phyloP scores from a whole-genome alignment of 2,888 invertebrate species.

The Synanthedon tipuliformis region DNA sequence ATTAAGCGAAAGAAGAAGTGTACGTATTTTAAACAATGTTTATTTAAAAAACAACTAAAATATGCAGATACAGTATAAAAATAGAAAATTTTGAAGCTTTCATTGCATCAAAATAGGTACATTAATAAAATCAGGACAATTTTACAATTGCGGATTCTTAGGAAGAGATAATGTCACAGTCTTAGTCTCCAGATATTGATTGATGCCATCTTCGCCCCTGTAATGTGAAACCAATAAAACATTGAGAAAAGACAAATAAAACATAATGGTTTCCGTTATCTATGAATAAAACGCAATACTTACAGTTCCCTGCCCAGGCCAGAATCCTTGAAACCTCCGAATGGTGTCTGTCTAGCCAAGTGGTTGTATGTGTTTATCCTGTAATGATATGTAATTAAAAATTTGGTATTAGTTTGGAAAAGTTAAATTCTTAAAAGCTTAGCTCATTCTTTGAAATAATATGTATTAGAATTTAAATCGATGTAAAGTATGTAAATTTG shows the following conservation, averaged over 20 bases:
- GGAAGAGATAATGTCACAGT: constrained; percentile 78
- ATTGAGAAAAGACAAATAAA: not conserved
- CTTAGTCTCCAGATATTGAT: constrained; percentile 83
- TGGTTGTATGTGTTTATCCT: constrained; percentile 83
- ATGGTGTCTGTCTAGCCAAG: constrained; percentile 81
- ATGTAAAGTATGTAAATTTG: too few species aligned
- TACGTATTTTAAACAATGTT: too few species aligned
- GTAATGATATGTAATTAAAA: constrained; percentile 11
- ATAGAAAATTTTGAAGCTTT: not conserved
- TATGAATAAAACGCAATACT: constrained; percentile 20
- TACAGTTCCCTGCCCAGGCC: constrained; percentile 85
- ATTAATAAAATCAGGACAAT: not conserved
- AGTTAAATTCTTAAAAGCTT: too few species aligned
- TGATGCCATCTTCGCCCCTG: constrained; percentile 82
- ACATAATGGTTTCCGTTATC: not conserved
- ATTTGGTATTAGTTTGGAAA: too few species aligned
- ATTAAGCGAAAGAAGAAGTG: too few species aligned
- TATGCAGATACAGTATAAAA: not conserved
- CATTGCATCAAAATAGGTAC: not conserved
- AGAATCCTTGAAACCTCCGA: constrained; percentile 89
- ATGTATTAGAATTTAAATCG: too few species aligned
- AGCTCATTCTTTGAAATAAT: too few species aligned
- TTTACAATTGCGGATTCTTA: constrained; percentile 39
- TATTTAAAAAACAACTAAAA: too few species aligned
- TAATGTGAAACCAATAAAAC: constrained; percentile 19